Evolutionary conservation across 2,888 invertebrate species (phyloP).

Genomic region (Lasius platythorax): DNA sequence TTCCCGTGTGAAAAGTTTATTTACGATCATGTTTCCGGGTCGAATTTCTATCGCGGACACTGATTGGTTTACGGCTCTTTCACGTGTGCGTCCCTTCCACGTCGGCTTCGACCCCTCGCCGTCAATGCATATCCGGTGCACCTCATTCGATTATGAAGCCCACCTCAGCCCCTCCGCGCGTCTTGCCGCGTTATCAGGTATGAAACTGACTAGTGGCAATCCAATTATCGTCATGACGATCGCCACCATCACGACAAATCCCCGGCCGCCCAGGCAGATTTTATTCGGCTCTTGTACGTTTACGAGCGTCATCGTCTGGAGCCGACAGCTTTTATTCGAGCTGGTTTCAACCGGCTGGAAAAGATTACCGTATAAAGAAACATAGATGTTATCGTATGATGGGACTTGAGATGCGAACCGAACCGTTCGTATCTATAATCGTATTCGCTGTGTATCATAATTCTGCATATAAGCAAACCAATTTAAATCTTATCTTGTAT

Average conservation of each 20-base stretch:
- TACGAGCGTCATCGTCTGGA: conserved; percentile 35
- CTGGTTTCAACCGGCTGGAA: conserved; percentile 43
- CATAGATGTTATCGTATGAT: not conserved
- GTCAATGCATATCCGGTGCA: conserved; percentile 51
- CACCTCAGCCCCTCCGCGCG: conserved; percentile 43
- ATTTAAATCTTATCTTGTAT: not conserved
- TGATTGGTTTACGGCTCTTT: conserved; percentile 73
- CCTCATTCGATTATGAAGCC: conserved; percentile 67
- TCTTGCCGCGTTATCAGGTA: conserved; percentile 75
- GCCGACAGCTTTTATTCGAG: conserved; percentile 42
- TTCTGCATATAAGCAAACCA: not conserved
- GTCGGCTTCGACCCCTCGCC: conserved; percentile 55
- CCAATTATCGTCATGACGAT: conserved; percentile 70
- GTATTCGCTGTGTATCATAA: not conserved
- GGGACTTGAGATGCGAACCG: not conserved
- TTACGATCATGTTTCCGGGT: conserved; percentile 36
- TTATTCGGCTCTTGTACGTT: conserved; percentile 47
- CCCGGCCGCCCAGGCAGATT: conserved; percentile 8
- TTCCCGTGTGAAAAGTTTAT: not conserved
- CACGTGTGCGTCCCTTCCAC: conserved; percentile 37
- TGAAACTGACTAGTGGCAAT: conserved; percentile 63
- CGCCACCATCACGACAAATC: conserved; percentile 39
- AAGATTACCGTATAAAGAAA: conserved; percentile 41
- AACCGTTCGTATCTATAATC: not conserved
- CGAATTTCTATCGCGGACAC: conserved; percentile 63